Conservation (phyloP, 2,113 vertebrate species). For the Saccopteryx leptura region DNA sequence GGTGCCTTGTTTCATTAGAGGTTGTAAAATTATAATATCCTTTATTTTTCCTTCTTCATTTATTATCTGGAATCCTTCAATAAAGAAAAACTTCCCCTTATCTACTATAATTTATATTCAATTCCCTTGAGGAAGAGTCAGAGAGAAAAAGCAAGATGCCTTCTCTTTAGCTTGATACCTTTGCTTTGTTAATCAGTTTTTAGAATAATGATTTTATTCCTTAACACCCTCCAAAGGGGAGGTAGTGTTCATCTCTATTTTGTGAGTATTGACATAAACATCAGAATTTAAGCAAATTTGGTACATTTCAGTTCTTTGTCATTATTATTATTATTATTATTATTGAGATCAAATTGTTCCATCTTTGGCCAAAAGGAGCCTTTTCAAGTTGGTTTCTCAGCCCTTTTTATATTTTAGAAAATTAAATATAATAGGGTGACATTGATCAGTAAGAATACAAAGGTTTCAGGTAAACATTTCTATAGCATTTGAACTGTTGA, state of each 20-base stretch:
- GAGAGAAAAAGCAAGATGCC: neutral
- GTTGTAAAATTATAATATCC: neutral
- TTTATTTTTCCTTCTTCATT: neutral
- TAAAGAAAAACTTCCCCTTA: neutral
- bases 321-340: neutral
- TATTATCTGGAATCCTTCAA: neutral
- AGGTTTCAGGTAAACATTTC: no score
- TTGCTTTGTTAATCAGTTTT: neutral
- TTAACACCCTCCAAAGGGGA: neutral
- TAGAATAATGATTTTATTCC: neutral
- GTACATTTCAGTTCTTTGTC: neutral
- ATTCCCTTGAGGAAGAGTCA: neutral
- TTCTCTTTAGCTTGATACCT: neutral
- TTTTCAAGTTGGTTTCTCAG: neutral
- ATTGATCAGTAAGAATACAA: no score
- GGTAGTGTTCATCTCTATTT: neutral
- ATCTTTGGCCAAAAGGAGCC: neutral
- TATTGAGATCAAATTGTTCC: neutral
- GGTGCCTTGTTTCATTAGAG: neutral
- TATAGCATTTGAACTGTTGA: no score
- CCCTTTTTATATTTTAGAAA: neutral
- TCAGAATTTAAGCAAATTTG: neutral
- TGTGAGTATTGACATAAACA: neutral
- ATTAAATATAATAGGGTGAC: no score
- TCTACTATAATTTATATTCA: neutral